These are phyloP conservation scores for Plotosus lineatus DNA, from an alignment of 2,113 vertebrate genomes.

Conservation along the genomic window DNA sequence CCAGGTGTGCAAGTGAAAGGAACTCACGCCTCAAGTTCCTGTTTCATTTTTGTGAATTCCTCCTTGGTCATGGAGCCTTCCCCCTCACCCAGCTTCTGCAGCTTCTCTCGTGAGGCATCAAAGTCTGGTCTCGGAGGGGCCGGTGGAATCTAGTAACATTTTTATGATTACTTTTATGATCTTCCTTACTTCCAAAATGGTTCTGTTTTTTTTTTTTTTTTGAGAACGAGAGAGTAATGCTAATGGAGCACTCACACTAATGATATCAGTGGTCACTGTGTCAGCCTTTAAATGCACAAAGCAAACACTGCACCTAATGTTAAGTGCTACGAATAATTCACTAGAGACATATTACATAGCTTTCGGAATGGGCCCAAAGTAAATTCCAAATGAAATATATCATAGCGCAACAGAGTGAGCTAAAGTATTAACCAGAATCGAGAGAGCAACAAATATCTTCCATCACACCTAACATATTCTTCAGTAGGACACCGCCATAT, in stretches of 20 bases:
- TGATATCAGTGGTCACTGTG: constrained; percentile 22
- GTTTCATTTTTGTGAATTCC: constrained; percentile 99
- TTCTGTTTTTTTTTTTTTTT: constrained; percentile 2
- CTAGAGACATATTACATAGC: constrained; percentile 17
- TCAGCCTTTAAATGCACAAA: constrained; percentile 30
- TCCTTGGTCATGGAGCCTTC: constrained; percentile 99
- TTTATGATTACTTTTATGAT: neutral
- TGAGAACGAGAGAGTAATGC: neutral
- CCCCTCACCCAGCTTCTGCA: constrained; percentile 97
- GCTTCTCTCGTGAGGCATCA: constrained; percentile 96
- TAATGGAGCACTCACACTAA: constrained; percentile 22
- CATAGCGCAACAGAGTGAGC: constrained; percentile 23
- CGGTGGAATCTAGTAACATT: constrained; percentile 84
- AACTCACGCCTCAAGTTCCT: constrained; percentile 97
- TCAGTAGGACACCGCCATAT: neutral
- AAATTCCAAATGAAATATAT: constrained; percentile 33
- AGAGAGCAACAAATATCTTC: neutral
- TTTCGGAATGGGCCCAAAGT: neutral
- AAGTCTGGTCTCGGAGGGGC: constrained; percentile 97
- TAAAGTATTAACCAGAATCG: constrained; percentile 8
- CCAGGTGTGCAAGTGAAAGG: neutral
- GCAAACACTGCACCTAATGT: constrained; percentile 14
- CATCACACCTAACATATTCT: neutral
- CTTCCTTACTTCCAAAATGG: neutral
- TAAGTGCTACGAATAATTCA: constrained; percentile 43